Base-by-base conservation (phyloP, 92 coral and sea anemone species). In the Porites cylindrica region DNA sequence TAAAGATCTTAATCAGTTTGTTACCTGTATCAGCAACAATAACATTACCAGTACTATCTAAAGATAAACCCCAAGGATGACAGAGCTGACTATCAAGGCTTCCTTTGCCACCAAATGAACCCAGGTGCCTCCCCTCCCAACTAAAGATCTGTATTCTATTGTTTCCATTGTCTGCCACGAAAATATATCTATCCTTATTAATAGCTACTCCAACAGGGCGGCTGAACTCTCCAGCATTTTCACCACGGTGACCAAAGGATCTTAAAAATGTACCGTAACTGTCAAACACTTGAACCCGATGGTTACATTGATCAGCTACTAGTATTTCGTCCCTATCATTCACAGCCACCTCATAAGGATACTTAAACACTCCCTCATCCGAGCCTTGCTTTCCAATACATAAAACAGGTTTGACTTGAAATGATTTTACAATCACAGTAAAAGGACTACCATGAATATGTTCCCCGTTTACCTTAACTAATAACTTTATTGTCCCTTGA, bases 1-100 rank as follows among this genome's bases (percentile, higher is more conserved):
- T 38, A 71, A 71, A 71, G 75, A 71, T 71, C 54, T 71, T 71
- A 4, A 71, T 71, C 53, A 17, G 19, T 6, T 71, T 71, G 75
- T 71, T 71, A 47, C 54, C 75, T 8, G 0, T 6, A 71, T 71
- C 75, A 7, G 75, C 75, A 47, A 71, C 75, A 43, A 71, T 71
- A 71, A 71, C 20, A 32, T 71, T 71, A 16, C 75, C 75, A 71
- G 16, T 71, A 20, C 53, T 29, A 29, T 71, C 75, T 51, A 71
- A 71, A 18, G 75, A 71, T 47, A 71, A 71, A 71, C 75, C 75
- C 23, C 56, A 71, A 71, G 75, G 75, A 4, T 38, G 4, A 16
- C 0, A 0, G 75, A 71, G 56, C 75, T 71, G 58, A 43, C 56
- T 71, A 71, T 71, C 54, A 14, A 71, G 75, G 75, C 53, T 38